A percentile compares a stretch with the other conserved stretches of the same genome.
These are phyloP conservation scores for Yponomeuta evonymella DNA, from an alignment of 2,888 invertebrate species.

Conservation along the genomic window DNA sequence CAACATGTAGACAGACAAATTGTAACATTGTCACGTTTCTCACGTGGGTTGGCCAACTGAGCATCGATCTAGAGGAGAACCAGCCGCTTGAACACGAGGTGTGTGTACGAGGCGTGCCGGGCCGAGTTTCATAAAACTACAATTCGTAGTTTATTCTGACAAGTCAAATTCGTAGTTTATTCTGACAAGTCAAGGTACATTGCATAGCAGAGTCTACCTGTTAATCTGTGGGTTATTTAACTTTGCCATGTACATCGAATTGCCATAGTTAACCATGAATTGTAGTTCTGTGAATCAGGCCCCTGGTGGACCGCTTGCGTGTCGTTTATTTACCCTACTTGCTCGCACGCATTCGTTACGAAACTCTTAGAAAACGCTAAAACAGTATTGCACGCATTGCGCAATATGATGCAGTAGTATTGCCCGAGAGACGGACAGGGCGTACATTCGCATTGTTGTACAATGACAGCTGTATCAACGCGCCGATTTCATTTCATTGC, in stretches of 20 bases:
- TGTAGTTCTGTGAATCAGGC: too few relatives aligned
- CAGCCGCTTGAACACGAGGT: background rate
- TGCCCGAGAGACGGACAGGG: background rate
- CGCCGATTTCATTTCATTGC: too few relatives aligned
- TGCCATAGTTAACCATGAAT: too few relatives aligned
- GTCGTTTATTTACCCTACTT: slow-evolving; percentile 26
- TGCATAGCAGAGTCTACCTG: too few relatives aligned
- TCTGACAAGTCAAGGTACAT: too few relatives aligned
- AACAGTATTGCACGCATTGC: slow-evolving; percentile 6
- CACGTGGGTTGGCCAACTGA: background rate
- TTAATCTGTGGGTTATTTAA: too few relatives aligned
- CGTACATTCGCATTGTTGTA: too few relatives aligned
- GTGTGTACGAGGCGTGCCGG: background rate
- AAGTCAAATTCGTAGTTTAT: too few relatives aligned
- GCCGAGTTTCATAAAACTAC: background rate
- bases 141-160: too few relatives aligned
- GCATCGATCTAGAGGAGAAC: background rate
- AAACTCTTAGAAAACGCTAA: slow-evolving; percentile 15
- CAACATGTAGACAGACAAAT: background rate
- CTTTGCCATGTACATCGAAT: too few relatives aligned
- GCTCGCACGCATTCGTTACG: slow-evolving; percentile 23
- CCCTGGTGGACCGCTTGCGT: slow-evolving; percentile 13
- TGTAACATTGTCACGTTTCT: background rate
- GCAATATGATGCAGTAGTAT: background rate
- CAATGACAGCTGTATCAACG: too few relatives aligned